Conservation (phyloP, 2,797 vertebrate genomes). For the Spinibarbus caldwelli region DNA sequence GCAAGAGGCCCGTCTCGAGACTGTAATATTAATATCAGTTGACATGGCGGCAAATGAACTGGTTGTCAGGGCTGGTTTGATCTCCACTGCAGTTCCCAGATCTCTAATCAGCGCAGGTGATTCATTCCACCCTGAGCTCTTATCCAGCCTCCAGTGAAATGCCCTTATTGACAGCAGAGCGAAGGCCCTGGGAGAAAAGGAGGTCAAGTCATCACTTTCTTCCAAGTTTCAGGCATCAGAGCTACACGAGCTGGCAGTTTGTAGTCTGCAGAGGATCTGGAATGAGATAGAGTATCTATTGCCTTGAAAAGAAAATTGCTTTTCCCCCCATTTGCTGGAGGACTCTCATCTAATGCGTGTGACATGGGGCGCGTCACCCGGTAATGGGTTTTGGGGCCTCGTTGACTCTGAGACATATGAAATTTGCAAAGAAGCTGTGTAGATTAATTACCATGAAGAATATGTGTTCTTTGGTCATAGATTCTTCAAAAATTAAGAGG, state of each 20-base stretch:
- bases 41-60: conserved; percentile 62
- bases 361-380: conserved; percentile 68
- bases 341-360: conserved; percentile 76
- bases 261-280: conserved; percentile 70
- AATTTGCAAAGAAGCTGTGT: conserved; percentile 71
- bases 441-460: conserved; percentile 72
- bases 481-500: conserved; percentile 52
- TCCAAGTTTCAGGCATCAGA: conserved; percentile 65
- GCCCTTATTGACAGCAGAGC: conserved; percentile 35
- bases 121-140: conserved; percentile 50
- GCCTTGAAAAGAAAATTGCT: conserved; percentile 82
- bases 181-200: conserved; percentile 54
- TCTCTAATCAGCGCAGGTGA: conserved; percentile 50
- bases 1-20: conserved; percentile 12
- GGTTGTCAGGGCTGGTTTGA: conserved; percentile 59
- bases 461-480: conserved; percentile 66
- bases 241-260: conserved; percentile 58
- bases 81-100: conserved; percentile 56
- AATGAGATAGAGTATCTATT: conserved; percentile 81
- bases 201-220: conserved; percentile 73
- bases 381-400: conserved; percentile 74
- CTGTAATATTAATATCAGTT: conserved; percentile 55
- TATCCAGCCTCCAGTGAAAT: conserved; percentile 39
- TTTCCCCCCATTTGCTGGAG: conserved; percentile 76
- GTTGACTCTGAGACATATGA: conserved; percentile 72